phyloP scores from a whole-genome alignment of 2,113 vertebrate genomes.

The Spea bombifrons region DNA sequence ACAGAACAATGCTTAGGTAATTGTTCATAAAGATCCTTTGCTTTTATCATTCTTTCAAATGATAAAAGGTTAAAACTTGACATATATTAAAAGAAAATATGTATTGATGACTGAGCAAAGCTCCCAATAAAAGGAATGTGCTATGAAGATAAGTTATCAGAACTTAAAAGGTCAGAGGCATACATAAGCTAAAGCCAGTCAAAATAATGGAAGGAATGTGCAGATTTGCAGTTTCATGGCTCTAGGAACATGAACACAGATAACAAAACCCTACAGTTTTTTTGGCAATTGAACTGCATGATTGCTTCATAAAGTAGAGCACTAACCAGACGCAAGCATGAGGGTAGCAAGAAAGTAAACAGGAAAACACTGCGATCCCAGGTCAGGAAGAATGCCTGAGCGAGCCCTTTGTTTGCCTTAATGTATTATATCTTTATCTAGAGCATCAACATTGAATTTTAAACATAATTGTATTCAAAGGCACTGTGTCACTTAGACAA shows the following conservation, averaged over 20 bases:
- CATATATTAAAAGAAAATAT: neutral
- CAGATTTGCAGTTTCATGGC: slow-evolving; percentile 32
- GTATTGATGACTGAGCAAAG: neutral
- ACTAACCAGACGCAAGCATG: slow-evolving; percentile 8
- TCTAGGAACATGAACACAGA: slow-evolving; percentile 31
- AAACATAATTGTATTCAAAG: too few relatives aligned
- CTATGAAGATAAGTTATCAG: slow-evolving; percentile 25
- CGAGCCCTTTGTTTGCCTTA: neutral
- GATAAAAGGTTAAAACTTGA: too few relatives aligned
- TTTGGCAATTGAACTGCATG: slow-evolving; percentile 29
- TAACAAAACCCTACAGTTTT: slow-evolving; percentile 32
- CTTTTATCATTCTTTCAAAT: too few relatives aligned
- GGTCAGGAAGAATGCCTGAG: neutral
- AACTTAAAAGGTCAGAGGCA: slow-evolving; percentile 3
- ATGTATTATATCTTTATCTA: too few relatives aligned
- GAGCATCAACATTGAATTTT: too few relatives aligned
- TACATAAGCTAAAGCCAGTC: slow-evolving; percentile 19
- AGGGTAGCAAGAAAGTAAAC: neutral
- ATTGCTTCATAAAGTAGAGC: slow-evolving; percentile 24
- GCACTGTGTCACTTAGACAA: too few relatives aligned
- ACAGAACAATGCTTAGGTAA: too few relatives aligned
- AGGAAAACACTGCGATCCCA: neutral
- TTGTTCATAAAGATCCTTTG: too few relatives aligned
- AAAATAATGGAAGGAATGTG: slow-evolving; percentile 34
- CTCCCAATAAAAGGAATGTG: neutral